Conservation (phyloP, 2,113 vertebrate species). For the Chaetodon auriga region DNA sequence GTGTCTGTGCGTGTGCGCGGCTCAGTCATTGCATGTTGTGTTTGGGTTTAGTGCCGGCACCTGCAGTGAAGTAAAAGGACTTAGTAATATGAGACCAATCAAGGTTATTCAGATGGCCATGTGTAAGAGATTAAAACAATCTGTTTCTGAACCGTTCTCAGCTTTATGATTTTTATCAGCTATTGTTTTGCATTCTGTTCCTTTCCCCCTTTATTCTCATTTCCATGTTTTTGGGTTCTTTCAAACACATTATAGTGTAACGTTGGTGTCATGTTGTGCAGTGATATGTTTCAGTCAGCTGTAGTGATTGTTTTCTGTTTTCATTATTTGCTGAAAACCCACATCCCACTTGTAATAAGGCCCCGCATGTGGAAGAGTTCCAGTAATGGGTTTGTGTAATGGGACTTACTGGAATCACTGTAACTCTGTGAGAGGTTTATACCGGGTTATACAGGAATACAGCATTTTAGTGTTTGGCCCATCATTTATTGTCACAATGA, state of each 20-base stretch:
- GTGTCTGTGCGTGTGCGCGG: too few species aligned
- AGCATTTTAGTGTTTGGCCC: not conserved
- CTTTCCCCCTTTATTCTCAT: not conserved
- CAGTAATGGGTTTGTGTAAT: not conserved
- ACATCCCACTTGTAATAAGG: not conserved
- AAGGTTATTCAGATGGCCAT: not conserved
- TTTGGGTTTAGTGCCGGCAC: not conserved
- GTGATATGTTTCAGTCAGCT: not conserved
- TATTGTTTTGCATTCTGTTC: not conserved
- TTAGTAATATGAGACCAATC: conserved; percentile 2
- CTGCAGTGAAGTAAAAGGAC: conserved; percentile 2
- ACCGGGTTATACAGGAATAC: not conserved
- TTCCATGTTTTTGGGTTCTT: not conserved
- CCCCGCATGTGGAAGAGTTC: conserved; percentile 12
- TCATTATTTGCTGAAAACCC: conserved; percentile 18
- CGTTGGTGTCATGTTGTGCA: not conserved
- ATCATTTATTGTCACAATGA: conserved; percentile 1
- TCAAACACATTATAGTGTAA: not conserved
- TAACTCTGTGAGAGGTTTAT: conserved; percentile 2
- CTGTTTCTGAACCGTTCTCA: not conserved
- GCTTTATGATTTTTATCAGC: not conserved
- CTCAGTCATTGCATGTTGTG: not conserved
- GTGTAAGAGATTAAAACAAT: not conserved
- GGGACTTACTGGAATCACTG: conserved; percentile 12
- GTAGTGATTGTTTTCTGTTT: not conserved